Base-by-base conservation (phyloP, 1,140 invertebrate species). In the Popillia japonica region DNA sequence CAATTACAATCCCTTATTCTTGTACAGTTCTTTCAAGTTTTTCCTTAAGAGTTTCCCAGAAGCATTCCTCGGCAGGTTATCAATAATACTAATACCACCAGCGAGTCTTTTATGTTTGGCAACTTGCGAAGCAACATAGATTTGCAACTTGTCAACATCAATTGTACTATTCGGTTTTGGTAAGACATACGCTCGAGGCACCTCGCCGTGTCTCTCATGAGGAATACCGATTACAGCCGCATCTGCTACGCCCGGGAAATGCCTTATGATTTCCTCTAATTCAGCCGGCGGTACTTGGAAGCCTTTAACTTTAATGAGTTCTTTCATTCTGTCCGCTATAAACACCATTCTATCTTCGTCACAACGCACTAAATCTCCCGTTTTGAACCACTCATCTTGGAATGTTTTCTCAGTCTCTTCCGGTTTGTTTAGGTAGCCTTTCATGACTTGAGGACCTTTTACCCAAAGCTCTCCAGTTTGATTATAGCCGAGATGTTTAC, bases 251-350 rank as follows among this genome's bases (percentile, higher is more conserved):
- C 90, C 91, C 0, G 94, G 92, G 87, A 96, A 94, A 40, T 89
- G 89, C 76, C 94, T 88, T 14, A 98, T 84, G n/a, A 97, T 80
- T 17, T 90, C 93, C 88, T 98, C 96, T 44, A 98, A 83, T 86
- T 97, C 96, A 0, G 96, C 94, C 7, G 96, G 96, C 4, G 96
- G 89, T 8, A 98, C 96, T 76, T 96, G 90, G 64, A 90, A 89
- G 27, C 92, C 93, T 85, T 93, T 94, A 68, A 95, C 94, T 89
- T 96, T 96, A 77, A 96, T 96, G 3, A 96, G 88, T 84, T 96
- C 95, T 81, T 96, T 96, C 3, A 95, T 81, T 78, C 95, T 87
- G 81, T 96, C 95, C 0, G 92, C 90, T 78, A 96, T 91, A 79
- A 88, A 94, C 72, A 95, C 88, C 64, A 88, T 86, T 1, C 87